phyloP scores from a whole-genome alignment of 2,113 vertebrate genomes.

The Trichechus manatus region DNA sequence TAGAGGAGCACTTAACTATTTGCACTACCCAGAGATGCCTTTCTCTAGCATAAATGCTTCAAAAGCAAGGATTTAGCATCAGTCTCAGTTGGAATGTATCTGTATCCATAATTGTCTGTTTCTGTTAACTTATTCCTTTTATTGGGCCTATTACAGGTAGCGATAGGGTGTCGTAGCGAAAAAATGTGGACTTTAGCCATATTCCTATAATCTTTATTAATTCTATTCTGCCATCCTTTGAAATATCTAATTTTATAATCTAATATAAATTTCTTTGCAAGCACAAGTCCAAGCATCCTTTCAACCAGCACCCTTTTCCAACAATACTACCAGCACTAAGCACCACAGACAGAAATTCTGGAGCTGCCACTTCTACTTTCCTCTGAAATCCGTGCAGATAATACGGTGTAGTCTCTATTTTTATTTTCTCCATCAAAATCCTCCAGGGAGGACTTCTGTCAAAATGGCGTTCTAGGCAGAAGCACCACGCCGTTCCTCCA shows the following conservation, averaged over 20 bases:
- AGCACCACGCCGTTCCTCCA: too few species aligned
- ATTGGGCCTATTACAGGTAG: too few species aligned
- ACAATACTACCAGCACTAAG: not conserved
- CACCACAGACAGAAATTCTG: not conserved
- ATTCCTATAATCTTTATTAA: not conserved
- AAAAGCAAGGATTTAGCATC: not conserved
- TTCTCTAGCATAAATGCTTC: not conserved
- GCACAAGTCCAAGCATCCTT: not conserved
- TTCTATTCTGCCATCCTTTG: not conserved
- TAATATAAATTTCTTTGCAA: not conserved
- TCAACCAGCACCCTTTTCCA: not conserved
- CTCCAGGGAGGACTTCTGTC: not conserved
- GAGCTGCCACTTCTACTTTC: not conserved
- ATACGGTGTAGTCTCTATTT: not conserved
- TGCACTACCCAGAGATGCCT: not conserved
- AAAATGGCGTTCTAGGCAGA: too few species aligned
- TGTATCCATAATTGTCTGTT: not conserved
- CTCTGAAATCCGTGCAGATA: constrained; percentile 37
- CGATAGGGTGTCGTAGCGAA: not conserved
- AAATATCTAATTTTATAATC: constrained; percentile 32
- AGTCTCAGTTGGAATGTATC: not conserved
- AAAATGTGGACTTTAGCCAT: not conserved
- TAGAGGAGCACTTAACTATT: not conserved
- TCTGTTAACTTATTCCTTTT: not conserved
- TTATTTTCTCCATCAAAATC: constrained; percentile 37